Conservation (phyloP, 2,888 invertebrate species). For the Heterodera filipjevi region DNA sequence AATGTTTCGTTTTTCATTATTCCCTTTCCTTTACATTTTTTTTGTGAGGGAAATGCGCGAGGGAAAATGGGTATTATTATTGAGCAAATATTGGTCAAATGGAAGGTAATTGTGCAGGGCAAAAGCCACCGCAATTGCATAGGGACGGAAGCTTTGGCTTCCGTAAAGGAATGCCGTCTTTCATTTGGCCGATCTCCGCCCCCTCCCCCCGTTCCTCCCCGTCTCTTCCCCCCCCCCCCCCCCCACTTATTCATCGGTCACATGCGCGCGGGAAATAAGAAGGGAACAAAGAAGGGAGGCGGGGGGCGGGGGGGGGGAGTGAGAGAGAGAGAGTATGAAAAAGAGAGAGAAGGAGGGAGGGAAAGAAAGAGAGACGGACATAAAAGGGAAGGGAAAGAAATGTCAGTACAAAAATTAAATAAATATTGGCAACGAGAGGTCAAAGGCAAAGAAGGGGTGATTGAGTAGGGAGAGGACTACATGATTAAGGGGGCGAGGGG, state of each 20-base stretch:
- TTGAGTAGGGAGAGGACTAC: too few species aligned
- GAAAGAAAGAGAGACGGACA: background rate
- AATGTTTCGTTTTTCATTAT: background rate
- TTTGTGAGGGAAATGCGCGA: background rate
- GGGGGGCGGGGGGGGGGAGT: background rate
- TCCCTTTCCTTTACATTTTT: background rate
- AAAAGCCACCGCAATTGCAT: background rate
- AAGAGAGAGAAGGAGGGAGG: background rate
- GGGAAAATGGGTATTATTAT: background rate
- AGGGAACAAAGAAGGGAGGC: background rate
- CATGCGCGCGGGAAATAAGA: background rate
- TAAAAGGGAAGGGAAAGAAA: too few species aligned
- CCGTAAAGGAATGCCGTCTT: background rate
- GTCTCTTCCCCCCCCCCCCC: background rate
- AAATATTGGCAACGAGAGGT: too few species aligned
- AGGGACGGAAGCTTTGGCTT: background rate
- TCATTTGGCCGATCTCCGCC: background rate
- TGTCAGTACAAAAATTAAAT: too few species aligned
- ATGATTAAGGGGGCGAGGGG: too few species aligned
- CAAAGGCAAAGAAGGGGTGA: too few species aligned
- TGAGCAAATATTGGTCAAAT: background rate
- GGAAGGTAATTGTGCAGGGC: background rate
- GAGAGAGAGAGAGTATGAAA: background rate
- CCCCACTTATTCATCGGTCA: background rate
- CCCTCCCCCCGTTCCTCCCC: background rate